These are phyloP conservation scores for Gambusia yucatana DNA, from an alignment of 2,797 vertebrate species.

Conservation along the genomic window DNA sequence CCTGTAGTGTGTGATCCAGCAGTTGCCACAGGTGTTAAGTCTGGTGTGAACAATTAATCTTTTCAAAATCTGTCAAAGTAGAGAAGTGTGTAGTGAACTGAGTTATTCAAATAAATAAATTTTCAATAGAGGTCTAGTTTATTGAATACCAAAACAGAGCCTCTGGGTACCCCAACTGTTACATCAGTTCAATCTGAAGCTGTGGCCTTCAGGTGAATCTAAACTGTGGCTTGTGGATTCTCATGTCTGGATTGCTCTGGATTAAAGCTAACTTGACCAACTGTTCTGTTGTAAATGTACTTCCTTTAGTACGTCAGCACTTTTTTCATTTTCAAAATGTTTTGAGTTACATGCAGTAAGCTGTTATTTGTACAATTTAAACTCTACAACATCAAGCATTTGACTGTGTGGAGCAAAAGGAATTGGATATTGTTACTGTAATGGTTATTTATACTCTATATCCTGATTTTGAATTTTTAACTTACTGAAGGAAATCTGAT, in stretches of 20 bases:
- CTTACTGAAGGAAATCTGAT: not conserved
- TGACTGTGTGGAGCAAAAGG: not conserved
- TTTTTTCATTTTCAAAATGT: not conserved
- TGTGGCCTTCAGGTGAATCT: not conserved
- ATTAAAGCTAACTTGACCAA: not conserved
- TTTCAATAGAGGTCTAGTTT: not conserved
- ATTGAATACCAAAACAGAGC: not conserved
- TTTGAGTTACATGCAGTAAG: not conserved
- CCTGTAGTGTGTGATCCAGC: not conserved
- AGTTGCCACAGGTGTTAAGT: not conserved
- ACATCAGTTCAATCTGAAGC: not conserved
- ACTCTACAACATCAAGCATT: not conserved
- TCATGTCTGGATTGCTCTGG: not conserved
- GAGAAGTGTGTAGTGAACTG: not conserved
- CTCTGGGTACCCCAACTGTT: not conserved
- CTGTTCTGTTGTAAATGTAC: not conserved
- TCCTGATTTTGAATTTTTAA: not conserved
- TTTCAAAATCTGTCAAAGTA: not conserved
- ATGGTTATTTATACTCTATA: not conserved
- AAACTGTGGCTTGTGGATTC: not conserved
- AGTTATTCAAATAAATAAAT: not conserved
- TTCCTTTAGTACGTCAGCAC: not conserved
- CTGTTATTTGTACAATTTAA: not conserved
- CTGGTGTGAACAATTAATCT: not conserved
- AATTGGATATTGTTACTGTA: not conserved